phyloP scores from a whole-genome alignment of 2,888 invertebrate genomes.

The Parnassius glacialis region DNA sequence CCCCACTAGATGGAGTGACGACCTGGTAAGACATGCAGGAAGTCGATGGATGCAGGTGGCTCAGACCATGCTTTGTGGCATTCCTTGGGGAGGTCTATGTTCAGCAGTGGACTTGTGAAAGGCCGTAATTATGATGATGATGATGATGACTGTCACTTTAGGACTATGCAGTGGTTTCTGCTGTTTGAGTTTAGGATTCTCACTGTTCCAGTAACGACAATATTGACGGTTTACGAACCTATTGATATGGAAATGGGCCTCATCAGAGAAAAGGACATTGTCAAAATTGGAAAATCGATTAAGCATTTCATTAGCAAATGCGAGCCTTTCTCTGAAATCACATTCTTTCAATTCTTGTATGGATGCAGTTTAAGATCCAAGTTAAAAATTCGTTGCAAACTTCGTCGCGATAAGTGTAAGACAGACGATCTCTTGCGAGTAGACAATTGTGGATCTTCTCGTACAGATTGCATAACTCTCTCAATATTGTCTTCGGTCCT shows the following conservation, averaged over 20 bases:
- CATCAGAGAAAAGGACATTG: neutral
- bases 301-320: neutral
- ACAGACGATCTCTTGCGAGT: neutral
- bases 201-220: neutral
- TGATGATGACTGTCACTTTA: too few relatives aligned
- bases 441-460: neutral
- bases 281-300: neutral
- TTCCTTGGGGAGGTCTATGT: too few relatives aligned
- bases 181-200: neutral
- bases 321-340: neutral
- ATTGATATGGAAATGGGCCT: neutral
- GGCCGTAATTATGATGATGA: too few relatives aligned
- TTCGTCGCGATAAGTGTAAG: neutral
- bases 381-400: neutral
- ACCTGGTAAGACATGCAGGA: too few relatives aligned
- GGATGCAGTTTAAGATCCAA: conserved; percentile 1
- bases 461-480: neutral
- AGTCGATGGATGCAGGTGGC: too few relatives aligned
- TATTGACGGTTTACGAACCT: neutral
- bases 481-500: too few relatives aligned
- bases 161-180: neutral
- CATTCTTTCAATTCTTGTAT: neutral
- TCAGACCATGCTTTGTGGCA: too few relatives aligned
- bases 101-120: too few relatives aligned
- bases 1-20: too few relatives aligned